phyloP scores from a whole-genome alignment of 2,113 vertebrate species.

The Merops nubicus region DNA sequence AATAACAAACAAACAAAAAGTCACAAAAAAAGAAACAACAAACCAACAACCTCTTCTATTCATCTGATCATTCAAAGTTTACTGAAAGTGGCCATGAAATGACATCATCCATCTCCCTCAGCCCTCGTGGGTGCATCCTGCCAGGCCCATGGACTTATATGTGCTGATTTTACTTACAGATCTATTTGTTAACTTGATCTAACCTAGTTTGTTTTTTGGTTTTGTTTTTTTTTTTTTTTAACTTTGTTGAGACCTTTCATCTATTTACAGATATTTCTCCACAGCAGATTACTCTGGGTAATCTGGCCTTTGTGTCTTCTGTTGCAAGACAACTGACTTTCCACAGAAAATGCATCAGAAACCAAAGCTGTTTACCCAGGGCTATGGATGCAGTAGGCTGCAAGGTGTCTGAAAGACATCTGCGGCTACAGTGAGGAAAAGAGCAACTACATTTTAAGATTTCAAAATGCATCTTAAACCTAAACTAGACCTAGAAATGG shows the following conservation, averaged over 20 bases:
- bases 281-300: neutral
- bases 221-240: neutral
- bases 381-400: neutral
- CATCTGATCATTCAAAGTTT: neutral
- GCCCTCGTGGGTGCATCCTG: accelerated
- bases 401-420: neutral
- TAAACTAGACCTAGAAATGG: neutral
- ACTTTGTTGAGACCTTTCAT: neutral
- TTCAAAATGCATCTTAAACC: neutral
- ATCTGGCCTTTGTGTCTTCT: neutral
- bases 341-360: neutral
- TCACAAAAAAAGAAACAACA: no score
- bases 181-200: neutral
- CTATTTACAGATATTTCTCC: neutral
- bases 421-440: neutral
- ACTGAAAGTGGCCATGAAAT: neutral
- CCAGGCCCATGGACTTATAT: accelerated
- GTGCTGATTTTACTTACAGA: neutral
- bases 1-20: no score
- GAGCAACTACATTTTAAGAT: neutral
- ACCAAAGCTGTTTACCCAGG: neutral
- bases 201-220: accelerated
- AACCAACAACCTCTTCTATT: neutral
- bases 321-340: neutral
- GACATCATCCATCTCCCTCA: neutral